Percentiles rank a stretch among this genome's conserved stretches.
phyloP scores from a whole-genome alignment of 2,797 vertebrate species.

The Poeciliopsis infans region DNA sequence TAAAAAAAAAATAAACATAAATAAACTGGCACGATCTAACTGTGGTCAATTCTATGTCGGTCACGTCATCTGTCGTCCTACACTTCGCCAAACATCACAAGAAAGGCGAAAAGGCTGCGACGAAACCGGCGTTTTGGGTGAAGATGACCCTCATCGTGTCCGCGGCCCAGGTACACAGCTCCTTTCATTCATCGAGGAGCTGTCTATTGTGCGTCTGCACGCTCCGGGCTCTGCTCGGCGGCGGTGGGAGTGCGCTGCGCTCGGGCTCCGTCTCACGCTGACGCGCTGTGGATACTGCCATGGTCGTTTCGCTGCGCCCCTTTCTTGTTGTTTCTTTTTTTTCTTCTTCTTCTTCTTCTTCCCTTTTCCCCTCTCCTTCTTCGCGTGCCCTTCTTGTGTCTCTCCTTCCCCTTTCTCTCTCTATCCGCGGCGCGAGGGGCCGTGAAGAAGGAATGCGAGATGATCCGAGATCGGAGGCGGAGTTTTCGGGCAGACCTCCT shows the following conservation, averaged over 20 bases:
- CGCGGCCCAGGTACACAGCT: slow-evolving; percentile 68
- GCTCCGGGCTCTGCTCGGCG: slow-evolving; percentile 68
- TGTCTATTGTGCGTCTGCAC: slow-evolving; percentile 65
- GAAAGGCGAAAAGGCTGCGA: slow-evolving; percentile 82
- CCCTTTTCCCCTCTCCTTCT: slow-evolving; percentile 26
- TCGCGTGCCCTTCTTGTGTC: slow-evolving; percentile 41
- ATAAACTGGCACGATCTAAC: slow-evolving; percentile 59
- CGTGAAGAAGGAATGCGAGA: slow-evolving; percentile 72
- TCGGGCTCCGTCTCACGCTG: slow-evolving; percentile 72
- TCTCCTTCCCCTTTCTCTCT: slow-evolving; percentile 63
- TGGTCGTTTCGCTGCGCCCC: slow-evolving; percentile 74
- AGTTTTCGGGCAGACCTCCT: slow-evolving; percentile 65
- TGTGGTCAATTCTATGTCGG: slow-evolving; percentile 61
- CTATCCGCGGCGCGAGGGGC: slow-evolving; percentile 64
- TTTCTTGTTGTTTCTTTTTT: slow-evolving; percentile 40
- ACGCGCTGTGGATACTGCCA: slow-evolving; percentile 74
- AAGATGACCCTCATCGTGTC: slow-evolving; percentile 85
- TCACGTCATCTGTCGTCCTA: slow-evolving; percentile 69
- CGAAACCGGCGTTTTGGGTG: slow-evolving; percentile 83
- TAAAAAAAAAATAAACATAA: background rate
- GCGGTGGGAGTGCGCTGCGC: slow-evolving; percentile 64
- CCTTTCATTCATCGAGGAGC: slow-evolving; percentile 76
- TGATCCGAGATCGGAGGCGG: slow-evolving; percentile 75
- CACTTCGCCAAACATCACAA: slow-evolving; percentile 74
- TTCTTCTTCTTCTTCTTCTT: too few species aligned